These are phyloP conservation scores for Prinia subflava DNA, from an alignment of 2,113 vertebrate genomes.

Conservation along the genomic window DNA sequence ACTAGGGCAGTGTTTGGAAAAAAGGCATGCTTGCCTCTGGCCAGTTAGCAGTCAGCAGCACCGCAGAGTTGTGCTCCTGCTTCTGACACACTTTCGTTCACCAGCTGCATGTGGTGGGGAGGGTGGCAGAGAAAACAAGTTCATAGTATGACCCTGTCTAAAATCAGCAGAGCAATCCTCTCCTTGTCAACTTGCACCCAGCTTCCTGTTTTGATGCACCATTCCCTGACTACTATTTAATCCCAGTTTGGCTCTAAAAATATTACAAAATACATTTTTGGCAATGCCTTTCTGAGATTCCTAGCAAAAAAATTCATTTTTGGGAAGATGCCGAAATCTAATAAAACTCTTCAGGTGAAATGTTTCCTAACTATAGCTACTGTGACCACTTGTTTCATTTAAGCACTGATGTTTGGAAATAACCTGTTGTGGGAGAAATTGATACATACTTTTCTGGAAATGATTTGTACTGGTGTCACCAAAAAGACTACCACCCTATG, in stretches of 20 bases:
- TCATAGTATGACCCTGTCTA: background rate
- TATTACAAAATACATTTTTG: constrained; percentile 40
- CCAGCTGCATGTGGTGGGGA: background rate
- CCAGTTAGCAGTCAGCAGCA: background rate
- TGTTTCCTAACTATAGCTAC: background rate
- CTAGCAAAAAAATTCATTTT: background rate
- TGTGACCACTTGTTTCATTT: background rate
- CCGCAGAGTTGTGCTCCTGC: background rate
- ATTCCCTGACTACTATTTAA: constrained; percentile 7
- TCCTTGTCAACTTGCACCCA: background rate
- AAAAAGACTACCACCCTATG: background rate
- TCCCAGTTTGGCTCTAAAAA: constrained; percentile 6
- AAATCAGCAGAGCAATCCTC: background rate
- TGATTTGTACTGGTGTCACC: background rate
- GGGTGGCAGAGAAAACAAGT: background rate
- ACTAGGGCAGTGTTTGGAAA: background rate
- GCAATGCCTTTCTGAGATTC: background rate
- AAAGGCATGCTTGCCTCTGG: background rate
- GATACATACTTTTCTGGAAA: background rate
- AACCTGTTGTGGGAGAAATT: background rate
- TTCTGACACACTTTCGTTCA: background rate
- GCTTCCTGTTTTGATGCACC: constrained; percentile 28
- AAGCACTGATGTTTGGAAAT: background rate
- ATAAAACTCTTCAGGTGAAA: background rate
- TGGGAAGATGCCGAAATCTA: background rate